phyloP scores from a whole-genome alignment of 2,797 vertebrate genomes.

The Phalanger gymnotis region DNA sequence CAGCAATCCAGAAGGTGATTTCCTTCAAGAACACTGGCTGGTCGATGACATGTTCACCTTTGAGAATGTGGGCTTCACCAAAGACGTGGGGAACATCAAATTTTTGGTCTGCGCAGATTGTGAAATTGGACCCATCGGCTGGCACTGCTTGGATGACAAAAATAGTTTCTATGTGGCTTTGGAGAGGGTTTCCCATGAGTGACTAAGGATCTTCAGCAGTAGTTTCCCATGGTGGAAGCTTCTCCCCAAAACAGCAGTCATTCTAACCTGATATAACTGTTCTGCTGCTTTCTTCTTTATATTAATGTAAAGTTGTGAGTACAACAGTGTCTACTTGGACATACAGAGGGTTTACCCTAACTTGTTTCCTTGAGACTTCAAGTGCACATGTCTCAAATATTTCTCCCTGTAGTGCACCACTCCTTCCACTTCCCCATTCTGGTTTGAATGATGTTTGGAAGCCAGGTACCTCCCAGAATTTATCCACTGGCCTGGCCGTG shows the following conservation, averaged over 20 bases:
- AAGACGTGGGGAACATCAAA: slow-evolving; percentile 95
- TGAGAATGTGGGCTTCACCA: slow-evolving; percentile 98
- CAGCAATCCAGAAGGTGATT: slow-evolving; percentile 88
- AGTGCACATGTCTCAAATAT: neutral
- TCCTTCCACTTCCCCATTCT: neutral
- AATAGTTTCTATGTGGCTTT: slow-evolving; percentile 95
- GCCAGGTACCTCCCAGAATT: neutral
- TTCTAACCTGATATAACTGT: neutral
- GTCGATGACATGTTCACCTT: slow-evolving; percentile 97
- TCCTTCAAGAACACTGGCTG: slow-evolving; percentile 94
- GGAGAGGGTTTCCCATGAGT: slow-evolving; percentile 94
- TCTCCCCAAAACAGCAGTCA: slow-evolving; percentile 19
- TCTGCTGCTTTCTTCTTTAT: neutral
- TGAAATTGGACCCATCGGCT: slow-evolving; percentile 98
- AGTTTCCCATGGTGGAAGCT: neutral
- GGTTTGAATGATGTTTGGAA: neutral
- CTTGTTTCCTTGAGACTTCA: neutral
- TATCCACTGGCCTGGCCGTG: neutral
- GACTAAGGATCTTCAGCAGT: slow-evolving; percentile 21
- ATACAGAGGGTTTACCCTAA: neutral
- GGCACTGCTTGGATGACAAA: slow-evolving; percentile 97
- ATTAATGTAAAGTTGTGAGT: neutral
- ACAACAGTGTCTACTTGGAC: neutral
- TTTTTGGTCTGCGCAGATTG: slow-evolving; percentile 99
- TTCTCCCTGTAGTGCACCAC: neutral